These are phyloP conservation scores for Chanos chanos DNA, from an alignment of 2,797 vertebrate species.

Conservation along the genomic window DNA sequence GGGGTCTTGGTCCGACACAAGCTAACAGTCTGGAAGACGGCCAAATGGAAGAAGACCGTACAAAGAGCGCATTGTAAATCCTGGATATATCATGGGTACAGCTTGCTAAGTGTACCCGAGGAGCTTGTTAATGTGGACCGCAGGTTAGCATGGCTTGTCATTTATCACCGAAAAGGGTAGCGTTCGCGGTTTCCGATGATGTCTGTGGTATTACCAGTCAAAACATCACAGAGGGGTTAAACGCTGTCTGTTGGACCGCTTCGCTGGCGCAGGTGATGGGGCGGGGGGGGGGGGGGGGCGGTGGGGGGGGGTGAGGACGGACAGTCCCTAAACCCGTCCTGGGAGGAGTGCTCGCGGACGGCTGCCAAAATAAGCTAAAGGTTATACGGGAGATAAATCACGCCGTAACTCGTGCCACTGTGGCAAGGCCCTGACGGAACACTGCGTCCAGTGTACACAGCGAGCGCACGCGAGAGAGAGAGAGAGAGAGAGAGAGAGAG, in stretches of 20 bases:
- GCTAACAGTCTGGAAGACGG: neutral
- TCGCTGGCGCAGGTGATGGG: no score
- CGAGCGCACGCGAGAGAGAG: no score
- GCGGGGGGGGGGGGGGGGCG: neutral
- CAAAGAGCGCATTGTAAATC: constrained; percentile 21
- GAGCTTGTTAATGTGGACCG: constrained; percentile 4
- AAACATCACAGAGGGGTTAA: constrained; percentile 10
- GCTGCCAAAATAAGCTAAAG: constrained; percentile 34
- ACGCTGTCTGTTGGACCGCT: neutral
- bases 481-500: no score
- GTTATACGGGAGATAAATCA: constrained; percentile 30
- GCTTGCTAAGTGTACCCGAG: constrained; percentile 7
- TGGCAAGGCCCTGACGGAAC: constrained; percentile 7
- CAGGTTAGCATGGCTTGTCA: constrained; percentile 2
- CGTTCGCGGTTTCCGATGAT: constrained; percentile 2
- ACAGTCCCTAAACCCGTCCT: constrained; percentile 32
- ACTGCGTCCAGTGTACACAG: constrained; percentile 12
- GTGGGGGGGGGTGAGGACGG: neutral
- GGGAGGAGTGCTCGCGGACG: constrained; percentile 14
- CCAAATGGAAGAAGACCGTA: constrained; percentile 8
- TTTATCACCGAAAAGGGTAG: constrained; percentile 24
- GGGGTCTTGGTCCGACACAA: neutral
- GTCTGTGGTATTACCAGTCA: constrained; percentile 20
- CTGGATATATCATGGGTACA: constrained; percentile 12
- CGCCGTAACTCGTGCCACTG: neutral